phyloP scores from a whole-genome alignment of 2,888 invertebrate species.

The Drosophila neotestacea region DNA sequence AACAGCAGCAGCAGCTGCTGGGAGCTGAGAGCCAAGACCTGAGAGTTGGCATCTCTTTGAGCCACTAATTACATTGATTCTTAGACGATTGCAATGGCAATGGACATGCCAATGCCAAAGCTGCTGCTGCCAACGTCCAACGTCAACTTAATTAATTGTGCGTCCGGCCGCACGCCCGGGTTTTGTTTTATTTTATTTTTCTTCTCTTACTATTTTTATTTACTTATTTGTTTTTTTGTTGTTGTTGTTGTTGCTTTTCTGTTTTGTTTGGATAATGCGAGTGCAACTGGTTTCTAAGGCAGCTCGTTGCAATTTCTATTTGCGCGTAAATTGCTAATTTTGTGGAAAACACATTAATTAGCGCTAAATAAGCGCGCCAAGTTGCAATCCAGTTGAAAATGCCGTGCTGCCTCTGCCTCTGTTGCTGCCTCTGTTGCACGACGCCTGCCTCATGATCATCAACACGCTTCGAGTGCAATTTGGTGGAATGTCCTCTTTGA shows the following conservation, averaged over 20 bases:
- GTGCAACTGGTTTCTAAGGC: slow-evolving; percentile 52
- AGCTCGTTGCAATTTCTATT: slow-evolving; percentile 70
- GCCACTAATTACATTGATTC: slow-evolving; percentile 66
- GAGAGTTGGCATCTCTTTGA: slow-evolving; percentile 30
- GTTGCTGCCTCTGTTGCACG: slow-evolving; percentile 9
- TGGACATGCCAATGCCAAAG: slow-evolving; percentile 44
- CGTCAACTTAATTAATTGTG: slow-evolving; percentile 70
- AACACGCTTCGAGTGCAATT: slow-evolving; percentile 48
- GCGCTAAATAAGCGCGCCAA: slow-evolving; percentile 68
- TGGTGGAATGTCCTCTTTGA: slow-evolving; percentile 51
- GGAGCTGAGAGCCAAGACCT: background rate
- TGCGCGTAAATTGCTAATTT: slow-evolving; percentile 79
- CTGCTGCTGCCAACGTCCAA: slow-evolving; percentile 32
- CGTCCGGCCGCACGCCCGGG: slow-evolving; percentile 64
- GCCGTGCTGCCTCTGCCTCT: slow-evolving; percentile 10
- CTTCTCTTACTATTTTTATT: background rate
- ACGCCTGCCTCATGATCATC: slow-evolving; percentile 34
- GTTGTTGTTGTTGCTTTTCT: slow-evolving; percentile 1
- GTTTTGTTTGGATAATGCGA: slow-evolving; percentile 51
- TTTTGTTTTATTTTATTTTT: slow-evolving; percentile 15
- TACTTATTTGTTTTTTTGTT: background rate
- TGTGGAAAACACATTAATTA: slow-evolving; percentile 80
- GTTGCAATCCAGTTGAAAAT: slow-evolving; percentile 38
- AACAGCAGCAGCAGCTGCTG: background rate
- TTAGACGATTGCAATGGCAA: slow-evolving; percentile 61